Percentiles rank a stretch among this genome's conserved stretches.
These are phyloP conservation scores for Nasonia giraulti DNA, from an alignment of 1,140 invertebrate genomes.

Conservation along the genomic window DNA sequence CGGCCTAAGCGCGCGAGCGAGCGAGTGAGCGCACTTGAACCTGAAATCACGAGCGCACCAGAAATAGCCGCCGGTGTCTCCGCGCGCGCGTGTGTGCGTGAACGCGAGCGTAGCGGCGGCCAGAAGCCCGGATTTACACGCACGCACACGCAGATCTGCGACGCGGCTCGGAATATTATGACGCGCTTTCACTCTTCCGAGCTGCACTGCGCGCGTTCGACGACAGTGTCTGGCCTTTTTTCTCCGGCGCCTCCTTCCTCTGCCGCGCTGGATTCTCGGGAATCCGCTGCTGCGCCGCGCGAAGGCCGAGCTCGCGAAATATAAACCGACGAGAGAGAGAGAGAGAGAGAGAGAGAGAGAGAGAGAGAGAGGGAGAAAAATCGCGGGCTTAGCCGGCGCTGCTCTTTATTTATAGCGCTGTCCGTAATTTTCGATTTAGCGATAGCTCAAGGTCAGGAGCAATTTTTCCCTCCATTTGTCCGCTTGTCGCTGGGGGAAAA, in stretches of 20 bases:
- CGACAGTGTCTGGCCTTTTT: slow-evolving; percentile 24
- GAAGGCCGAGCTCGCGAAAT: slow-evolving; percentile 4
- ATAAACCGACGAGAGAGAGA: not conserved
- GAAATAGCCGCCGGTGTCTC: slow-evolving; percentile 28
- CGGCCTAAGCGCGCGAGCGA: not conserved
- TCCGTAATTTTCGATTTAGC: slow-evolving; percentile 47
- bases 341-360: too few species aligned
- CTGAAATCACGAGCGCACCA: slow-evolving; percentile 35
- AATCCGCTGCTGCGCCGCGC: not conserved
- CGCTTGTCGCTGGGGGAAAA: not conserved
- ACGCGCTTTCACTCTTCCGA: slow-evolving; percentile 33
- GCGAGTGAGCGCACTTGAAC: slow-evolving; percentile 43
- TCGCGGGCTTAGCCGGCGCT: slow-evolving; percentile 7
- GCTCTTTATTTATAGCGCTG: slow-evolving; percentile 47
- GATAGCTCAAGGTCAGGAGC: slow-evolving; percentile 40
- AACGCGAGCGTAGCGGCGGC: too few species aligned
- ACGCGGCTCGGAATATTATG: slow-evolving; percentile 31
- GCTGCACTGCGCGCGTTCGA: not conserved
- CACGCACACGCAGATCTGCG: too few species aligned
- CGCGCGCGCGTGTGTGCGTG: not conserved
- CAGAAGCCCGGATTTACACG: too few species aligned
- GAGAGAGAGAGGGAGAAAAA: not conserved
- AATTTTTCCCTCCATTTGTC: slow-evolving; percentile 48
- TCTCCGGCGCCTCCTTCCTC: not conserved
- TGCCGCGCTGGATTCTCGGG: not conserved